A percentile compares a stretch with the other conserved stretches of the same genome.
Conservation (phyloP, 92 coral and sea anemone genomes). For the Muricea muricata region DNA sequence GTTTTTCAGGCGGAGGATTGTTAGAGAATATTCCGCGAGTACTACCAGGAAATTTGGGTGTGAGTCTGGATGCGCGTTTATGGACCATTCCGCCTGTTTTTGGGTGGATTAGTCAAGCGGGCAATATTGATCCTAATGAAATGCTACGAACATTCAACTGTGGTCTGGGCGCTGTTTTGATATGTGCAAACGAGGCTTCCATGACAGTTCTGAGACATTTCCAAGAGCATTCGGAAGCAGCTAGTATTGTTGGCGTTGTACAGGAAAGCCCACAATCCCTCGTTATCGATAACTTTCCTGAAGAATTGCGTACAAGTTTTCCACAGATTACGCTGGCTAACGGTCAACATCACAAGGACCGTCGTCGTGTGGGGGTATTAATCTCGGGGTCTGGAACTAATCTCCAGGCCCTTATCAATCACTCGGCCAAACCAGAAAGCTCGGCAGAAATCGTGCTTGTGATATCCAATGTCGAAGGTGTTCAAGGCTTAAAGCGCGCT, state of each 20-base stretch:
- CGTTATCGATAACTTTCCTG: background rate
- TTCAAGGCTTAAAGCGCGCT: constrained; percentile 86
- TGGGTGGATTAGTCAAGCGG: constrained; percentile 87
- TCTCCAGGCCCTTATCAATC: constrained; percentile 91
- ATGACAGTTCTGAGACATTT: constrained; percentile 61
- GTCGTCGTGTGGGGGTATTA: constrained; percentile 77
- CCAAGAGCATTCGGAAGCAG: constrained; percentile 66
- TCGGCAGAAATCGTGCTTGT: constrained; percentile 84
- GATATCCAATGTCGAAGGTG: constrained; percentile 83
- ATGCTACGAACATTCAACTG: constrained; percentile 91
- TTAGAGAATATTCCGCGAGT: constrained; percentile 88
- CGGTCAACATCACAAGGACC: constrained; percentile 29
- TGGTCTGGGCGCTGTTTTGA: constrained; percentile 84
- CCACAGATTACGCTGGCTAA: background rate
- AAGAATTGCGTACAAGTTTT: background rate
- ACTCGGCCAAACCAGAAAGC: constrained; percentile 74
- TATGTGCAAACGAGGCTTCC: constrained; percentile 65
- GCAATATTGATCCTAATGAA: constrained; percentile 69
- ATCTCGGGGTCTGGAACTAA: constrained; percentile 98
- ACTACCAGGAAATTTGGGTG: constrained; percentile 74
- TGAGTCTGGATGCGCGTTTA: constrained; percentile 73
- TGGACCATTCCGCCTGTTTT: constrained; percentile 88
- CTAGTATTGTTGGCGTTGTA: constrained; percentile 82
- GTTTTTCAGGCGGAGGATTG: constrained; percentile 87
- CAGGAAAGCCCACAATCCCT: background rate